These are phyloP conservation scores for Plebejus argus DNA, from an alignment of 2,888 invertebrate species.

Conservation along the genomic window DNA sequence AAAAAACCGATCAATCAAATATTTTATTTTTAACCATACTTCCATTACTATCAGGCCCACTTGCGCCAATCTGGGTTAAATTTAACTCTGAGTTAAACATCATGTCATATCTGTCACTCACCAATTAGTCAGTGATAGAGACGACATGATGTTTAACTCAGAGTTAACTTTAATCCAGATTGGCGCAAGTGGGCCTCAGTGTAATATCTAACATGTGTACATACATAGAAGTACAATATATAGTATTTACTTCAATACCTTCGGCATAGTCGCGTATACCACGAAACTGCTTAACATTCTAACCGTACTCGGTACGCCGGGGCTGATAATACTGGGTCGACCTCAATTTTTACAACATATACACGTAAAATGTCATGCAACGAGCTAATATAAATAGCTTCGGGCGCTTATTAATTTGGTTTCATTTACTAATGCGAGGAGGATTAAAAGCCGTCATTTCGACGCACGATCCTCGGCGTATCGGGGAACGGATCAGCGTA, in stretches of 20 bases:
- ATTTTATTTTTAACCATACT: neutral
- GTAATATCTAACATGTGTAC: neutral
- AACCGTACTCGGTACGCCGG: conserved; percentile 65
- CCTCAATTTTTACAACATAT: conserved; percentile 68
- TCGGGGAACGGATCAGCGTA: conserved; percentile 52
- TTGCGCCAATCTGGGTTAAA: too few species aligned
- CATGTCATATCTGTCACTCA: too few species aligned
- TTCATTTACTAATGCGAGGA: conserved; percentile 6
- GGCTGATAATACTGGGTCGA: conserved; percentile 67
- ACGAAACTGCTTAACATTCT: conserved; percentile 77
- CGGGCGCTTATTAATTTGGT: neutral
- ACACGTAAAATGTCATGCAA: conserved; percentile 61
- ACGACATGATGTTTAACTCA: too few species aligned
- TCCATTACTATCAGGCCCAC: neutral
- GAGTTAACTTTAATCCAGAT: too few species aligned
- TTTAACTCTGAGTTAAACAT: too few species aligned
- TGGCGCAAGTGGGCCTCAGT: too few species aligned
- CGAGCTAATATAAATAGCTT: conserved; percentile 34
- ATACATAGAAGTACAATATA: neutral
- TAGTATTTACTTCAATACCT: conserved; percentile 7
- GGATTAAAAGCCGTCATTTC: conserved; percentile 9
- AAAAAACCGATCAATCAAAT: conserved; percentile 10
- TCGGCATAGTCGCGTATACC: conserved; percentile 54
- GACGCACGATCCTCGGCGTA: neutral
- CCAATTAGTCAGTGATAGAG: too few species aligned